These are phyloP conservation scores for Coendou prehensilis DNA, from an alignment of 2,797 vertebrate genomes.

Conservation along the genomic window DNA sequence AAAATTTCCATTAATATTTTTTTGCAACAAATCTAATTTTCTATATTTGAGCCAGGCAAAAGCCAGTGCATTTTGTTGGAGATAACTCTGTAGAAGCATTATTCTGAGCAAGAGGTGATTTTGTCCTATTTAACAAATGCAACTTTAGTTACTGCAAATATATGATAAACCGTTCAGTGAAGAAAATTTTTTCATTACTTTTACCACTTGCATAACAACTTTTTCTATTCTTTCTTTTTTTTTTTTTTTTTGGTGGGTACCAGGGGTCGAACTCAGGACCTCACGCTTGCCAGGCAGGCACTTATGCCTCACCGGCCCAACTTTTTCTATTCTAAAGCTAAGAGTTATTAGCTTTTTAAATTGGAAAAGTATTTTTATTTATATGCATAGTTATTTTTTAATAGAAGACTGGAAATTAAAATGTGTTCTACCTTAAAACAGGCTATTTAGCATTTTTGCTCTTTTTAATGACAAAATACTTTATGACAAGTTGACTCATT, in stretches of 20 bases:
- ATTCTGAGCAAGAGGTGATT: constrained; percentile 25
- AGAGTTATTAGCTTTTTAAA: background rate
- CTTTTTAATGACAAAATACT: constrained; percentile 26
- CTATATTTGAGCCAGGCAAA: constrained; percentile 51
- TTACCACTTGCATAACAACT: background rate
- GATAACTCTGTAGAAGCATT: background rate
- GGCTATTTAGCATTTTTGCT: background rate
- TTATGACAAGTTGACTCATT: background rate
- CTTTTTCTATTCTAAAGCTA: background rate
- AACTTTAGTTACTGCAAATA: constrained; percentile 6
- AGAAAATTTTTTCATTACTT: constrained; percentile 49
- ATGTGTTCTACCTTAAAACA: constrained; percentile 42
- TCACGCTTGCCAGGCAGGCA: too few species aligned
- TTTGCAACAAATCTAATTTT: constrained; percentile 45
- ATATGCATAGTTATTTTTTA: background rate
- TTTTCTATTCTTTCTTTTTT: background rate
- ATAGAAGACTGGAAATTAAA: constrained; percentile 58
- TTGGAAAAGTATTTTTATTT: constrained; percentile 15
- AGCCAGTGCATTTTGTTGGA: background rate
- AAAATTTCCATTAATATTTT: background rate
- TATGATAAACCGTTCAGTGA: background rate
- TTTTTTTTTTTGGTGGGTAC: too few species aligned
- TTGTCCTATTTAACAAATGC: constrained; percentile 43
- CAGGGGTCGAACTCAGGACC: too few species aligned
- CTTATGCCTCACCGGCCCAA: background rate